phyloP scores from a whole-genome alignment of 2,113 vertebrate species.

The Rynchops niger region DNA sequence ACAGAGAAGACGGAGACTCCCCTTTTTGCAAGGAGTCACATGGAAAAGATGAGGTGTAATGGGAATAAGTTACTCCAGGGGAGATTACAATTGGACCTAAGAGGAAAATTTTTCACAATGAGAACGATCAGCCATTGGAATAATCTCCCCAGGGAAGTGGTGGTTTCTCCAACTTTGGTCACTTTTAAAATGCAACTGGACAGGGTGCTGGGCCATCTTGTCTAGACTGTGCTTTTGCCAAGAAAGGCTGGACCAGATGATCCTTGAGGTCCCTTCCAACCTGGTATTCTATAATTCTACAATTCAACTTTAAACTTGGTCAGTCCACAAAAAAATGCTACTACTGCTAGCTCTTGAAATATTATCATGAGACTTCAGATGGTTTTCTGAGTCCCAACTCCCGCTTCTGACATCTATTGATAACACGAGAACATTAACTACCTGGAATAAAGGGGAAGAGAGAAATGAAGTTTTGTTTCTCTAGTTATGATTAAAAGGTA shows the following conservation, averaged over 20 bases:
- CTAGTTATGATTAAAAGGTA: not conserved
- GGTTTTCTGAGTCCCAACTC: not conserved
- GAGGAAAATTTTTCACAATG: not conserved
- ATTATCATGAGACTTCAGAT: not conserved
- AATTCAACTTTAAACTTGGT: not conserved
- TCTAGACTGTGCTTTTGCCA: not conserved
- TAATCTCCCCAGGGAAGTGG: not conserved
- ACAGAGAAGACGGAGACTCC: not conserved
- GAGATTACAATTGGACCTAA: not conserved
- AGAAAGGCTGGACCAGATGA: not conserved
- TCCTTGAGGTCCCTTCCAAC: not conserved
- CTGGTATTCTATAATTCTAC: not conserved
- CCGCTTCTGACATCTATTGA: not conserved
- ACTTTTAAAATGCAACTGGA: not conserved
- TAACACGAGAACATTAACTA: not conserved
- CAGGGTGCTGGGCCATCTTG: not conserved
- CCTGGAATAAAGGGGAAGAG: not conserved
- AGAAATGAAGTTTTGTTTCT: not conserved
- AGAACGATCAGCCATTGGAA: not conserved
- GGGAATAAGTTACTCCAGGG: not conserved
- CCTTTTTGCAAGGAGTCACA: not conserved
- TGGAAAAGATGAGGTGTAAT: not conserved
- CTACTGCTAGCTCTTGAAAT: not conserved
- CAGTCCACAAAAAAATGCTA: not conserved
- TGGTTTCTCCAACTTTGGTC: not conserved